Conservation (phyloP, 2,113 vertebrate genomes). For the Epinephelus fuscoguttatus region DNA sequence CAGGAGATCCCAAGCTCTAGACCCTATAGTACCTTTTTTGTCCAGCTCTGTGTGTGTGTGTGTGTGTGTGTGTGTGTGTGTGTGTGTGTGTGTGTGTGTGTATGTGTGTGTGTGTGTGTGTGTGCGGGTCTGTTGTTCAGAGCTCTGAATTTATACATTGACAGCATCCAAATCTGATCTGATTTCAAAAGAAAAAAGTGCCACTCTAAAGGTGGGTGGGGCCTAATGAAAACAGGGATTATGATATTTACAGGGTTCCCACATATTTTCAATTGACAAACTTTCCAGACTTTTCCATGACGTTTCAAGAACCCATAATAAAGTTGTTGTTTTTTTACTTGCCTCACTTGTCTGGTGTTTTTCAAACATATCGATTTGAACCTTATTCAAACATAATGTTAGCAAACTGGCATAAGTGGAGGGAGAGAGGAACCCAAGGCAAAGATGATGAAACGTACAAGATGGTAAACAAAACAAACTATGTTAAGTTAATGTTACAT, state of each 20-base stretch:
- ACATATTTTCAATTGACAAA: too few relatives aligned
- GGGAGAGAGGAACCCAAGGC: too few relatives aligned
- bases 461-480: too few relatives aligned
- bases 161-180: constrained; percentile 44
- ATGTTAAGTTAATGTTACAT: too few relatives aligned
- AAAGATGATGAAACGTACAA: too few relatives aligned
- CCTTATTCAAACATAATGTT: too few relatives aligned
- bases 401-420: too few relatives aligned
- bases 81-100: constrained; percentile 44
- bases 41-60: constrained; percentile 43
- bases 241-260: background rate
- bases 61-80: constrained; percentile 59
- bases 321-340: too few relatives aligned
- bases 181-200: constrained; percentile 47
- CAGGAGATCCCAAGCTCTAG: constrained; percentile 90
- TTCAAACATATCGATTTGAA: too few relatives aligned
- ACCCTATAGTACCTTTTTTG: constrained; percentile 82
- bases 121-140: constrained; percentile 87
- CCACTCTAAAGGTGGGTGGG: constrained; percentile 48
- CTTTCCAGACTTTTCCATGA: too few relatives aligned
- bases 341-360: too few relatives aligned
- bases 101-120: constrained; percentile 51
- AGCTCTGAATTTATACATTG: constrained; percentile 71
- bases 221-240: constrained; percentile 30
- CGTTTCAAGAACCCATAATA: too few relatives aligned